phyloP scores from a whole-genome alignment of 2,888 invertebrate genomes.

The Caradrina clavipalpis region DNA sequence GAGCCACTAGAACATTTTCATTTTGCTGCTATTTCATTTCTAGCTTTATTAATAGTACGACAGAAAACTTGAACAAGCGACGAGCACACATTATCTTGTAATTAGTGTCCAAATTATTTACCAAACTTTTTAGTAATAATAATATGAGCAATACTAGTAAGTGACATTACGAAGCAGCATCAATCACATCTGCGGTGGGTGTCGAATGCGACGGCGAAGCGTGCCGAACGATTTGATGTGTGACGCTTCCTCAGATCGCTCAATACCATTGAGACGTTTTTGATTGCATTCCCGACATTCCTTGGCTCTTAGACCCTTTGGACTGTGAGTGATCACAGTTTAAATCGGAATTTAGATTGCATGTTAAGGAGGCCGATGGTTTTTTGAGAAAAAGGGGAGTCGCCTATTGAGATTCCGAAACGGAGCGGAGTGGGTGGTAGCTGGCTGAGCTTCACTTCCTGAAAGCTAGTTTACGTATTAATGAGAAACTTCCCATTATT shows the following conservation, averaged over 20 bases:
- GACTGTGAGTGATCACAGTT: constrained; percentile 68
- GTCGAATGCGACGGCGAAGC: constrained; percentile 55
- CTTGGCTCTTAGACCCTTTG: constrained; percentile 64
- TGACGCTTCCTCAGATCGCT: constrained; percentile 66
- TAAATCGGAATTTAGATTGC: constrained; percentile 70
- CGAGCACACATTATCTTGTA: constrained; percentile 6
- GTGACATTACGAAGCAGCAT: constrained; percentile 46
- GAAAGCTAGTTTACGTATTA: constrained; percentile 50
- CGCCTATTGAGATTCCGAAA: constrained; percentile 61
- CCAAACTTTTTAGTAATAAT: constrained; percentile 12
- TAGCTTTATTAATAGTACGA: constrained; percentile 33
- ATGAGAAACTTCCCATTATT: constrained; percentile 38
- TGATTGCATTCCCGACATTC: constrained; percentile 72
- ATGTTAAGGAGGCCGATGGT: constrained; percentile 65
- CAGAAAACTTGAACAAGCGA: constrained; percentile 17
- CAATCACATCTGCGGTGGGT: constrained; percentile 62
- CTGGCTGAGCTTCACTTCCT: constrained; percentile 24
- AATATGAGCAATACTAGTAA: constrained; percentile 36
- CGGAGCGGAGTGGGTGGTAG: constrained; percentile 27
- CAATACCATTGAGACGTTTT: constrained; percentile 68
- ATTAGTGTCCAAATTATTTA: not conserved
- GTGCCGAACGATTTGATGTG: constrained; percentile 68
- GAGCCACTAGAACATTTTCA: constrained; percentile 43
- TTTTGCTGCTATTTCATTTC: constrained; percentile 34
- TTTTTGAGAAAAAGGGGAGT: constrained; percentile 61